phyloP scores from a whole-genome alignment of 2,797 vertebrate species.

The Muscicapa comitata region DNA sequence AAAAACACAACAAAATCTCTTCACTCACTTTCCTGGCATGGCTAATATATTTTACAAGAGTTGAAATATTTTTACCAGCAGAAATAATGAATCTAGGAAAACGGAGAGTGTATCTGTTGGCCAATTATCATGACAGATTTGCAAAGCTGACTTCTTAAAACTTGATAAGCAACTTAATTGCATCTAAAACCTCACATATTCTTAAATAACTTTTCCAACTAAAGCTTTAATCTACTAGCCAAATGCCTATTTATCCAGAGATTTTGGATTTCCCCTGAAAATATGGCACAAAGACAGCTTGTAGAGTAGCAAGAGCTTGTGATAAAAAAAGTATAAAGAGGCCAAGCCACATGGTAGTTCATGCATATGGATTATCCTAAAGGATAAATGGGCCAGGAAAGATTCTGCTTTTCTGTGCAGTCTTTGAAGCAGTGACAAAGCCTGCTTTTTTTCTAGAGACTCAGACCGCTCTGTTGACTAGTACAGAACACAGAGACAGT shows the following conservation, averaged over 20 bases:
- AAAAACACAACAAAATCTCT: background rate
- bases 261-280: background rate
- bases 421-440: background rate
- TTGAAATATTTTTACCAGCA: background rate
- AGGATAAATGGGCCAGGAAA: background rate
- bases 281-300: background rate
- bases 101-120: background rate
- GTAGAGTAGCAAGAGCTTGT: background rate
- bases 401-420: background rate
- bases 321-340: background rate
- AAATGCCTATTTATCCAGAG: slow-evolving; percentile 28
- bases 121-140: slow-evolving; percentile 27
- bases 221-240: background rate
- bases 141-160: background rate
- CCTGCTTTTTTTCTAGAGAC: background rate
- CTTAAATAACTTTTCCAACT: background rate
- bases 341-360: background rate
- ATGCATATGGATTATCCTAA: background rate
- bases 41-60: background rate
- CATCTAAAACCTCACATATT: background rate
- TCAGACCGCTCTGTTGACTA: background rate
- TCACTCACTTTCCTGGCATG: background rate
- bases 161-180: slow-evolving; percentile 25
- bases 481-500: background rate
- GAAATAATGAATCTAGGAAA: background rate